phyloP scores from a whole-genome alignment of 2,113 vertebrate species.

The Mionectes macconnelli region DNA sequence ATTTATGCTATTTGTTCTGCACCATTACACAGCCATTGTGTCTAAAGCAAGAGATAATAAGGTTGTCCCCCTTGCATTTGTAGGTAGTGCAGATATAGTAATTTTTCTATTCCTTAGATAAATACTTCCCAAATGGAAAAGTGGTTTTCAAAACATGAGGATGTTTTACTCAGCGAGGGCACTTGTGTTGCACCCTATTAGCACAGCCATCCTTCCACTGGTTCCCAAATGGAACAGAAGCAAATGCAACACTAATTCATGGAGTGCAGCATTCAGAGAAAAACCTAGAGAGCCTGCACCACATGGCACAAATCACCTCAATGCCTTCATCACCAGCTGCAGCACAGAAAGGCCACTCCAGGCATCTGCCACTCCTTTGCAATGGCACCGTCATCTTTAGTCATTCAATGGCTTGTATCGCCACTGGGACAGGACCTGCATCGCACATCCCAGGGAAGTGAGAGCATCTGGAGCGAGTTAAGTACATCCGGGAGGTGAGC shows the following conservation, averaged over 20 bases:
- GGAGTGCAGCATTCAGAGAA: background rate
- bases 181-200: background rate
- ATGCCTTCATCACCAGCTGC: rapidly evolving
- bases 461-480: background rate
- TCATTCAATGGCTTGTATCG: background rate
- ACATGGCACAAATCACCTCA: background rate
- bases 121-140: background rate
- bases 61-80: background rate
- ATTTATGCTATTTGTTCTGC: background rate
- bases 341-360: background rate
- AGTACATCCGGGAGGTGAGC: rapidly evolving
- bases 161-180: background rate
- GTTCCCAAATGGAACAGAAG: background rate
- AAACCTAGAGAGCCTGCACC: background rate
- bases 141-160: background rate
- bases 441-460: background rate
- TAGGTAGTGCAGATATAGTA: background rate
- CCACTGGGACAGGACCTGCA: background rate
- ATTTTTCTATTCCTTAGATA: background rate
- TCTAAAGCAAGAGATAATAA: background rate
- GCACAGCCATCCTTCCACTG: background rate
- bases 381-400: background rate
- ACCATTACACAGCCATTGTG: background rate
- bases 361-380: background rate
- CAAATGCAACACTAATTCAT: background rate